Evolutionary conservation across 1,140 invertebrate species (phyloP).

Genomic region (Nomia melanderi): DNA sequence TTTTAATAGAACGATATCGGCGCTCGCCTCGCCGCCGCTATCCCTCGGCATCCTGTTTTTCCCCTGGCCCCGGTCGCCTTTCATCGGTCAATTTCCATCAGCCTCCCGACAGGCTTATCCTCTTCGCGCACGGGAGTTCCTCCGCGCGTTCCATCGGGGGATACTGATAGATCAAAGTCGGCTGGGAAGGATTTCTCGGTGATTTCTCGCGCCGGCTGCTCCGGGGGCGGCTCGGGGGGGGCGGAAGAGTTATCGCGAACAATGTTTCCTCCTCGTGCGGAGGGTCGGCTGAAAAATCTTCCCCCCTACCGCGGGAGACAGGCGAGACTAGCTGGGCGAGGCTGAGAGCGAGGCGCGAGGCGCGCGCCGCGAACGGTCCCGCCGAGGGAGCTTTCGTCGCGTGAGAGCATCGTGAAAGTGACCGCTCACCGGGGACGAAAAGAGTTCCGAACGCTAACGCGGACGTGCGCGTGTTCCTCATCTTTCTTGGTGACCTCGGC

Average conservation of each 20-base stretch:
- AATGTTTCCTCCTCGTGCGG: neutral
- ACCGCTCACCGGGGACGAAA: conserved; percentile 43
- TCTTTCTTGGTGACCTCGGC: conserved; percentile 28
- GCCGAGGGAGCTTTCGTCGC: conserved; percentile 26
- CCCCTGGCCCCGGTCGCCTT: neutral
- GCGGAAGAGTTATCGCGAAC: conserved; percentile 1
- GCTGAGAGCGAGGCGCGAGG: neutral
- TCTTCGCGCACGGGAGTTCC: neutral
- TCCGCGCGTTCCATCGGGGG: neutral
- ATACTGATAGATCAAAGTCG: neutral
- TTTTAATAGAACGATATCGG: conserved; percentile 18
- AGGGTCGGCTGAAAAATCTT: neutral
- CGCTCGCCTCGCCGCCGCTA: too few species aligned
- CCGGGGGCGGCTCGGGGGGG: too few species aligned
- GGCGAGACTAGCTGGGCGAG: neutral
- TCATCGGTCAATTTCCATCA: neutral
- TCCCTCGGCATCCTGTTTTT: neutral
- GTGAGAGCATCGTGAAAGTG: conserved; percentile 46
- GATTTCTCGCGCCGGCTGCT: neutral
- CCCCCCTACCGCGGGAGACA: neutral
- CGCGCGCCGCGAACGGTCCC: conserved; percentile 11
- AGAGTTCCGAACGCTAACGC: conserved; percentile 5
- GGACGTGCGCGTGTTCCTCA: conserved; percentile 11
- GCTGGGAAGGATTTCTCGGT: neutral
- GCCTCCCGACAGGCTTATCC: neutral